phyloP scores from a whole-genome alignment of 2,113 vertebrate species.

The Casuarius casuarius region DNA sequence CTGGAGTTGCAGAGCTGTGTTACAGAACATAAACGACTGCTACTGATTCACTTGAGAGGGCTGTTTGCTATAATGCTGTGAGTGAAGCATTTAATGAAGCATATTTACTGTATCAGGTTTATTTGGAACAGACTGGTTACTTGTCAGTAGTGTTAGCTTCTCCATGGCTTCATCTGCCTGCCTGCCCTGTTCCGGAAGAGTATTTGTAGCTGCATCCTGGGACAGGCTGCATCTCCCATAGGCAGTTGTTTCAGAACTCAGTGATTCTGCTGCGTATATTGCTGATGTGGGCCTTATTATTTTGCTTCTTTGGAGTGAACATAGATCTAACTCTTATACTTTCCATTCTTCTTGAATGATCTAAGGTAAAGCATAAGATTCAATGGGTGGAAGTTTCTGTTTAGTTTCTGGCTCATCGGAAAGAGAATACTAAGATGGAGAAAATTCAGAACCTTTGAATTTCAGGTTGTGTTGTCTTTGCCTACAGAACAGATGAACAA shows the following conservation, averaged over 20 bases:
- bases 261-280: neutral
- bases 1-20: neutral
- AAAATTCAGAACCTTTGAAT: neutral
- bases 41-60: neutral
- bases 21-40: neutral
- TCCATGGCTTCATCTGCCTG: neutral
- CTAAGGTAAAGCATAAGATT: neutral
- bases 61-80: neutral
- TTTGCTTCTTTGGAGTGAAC: neutral
- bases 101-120: neutral
- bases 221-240: neutral
- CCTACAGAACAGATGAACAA: neutral
- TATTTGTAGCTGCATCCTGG: neutral
- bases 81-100: neutral
- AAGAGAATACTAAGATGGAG: neutral
- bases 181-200: neutral
- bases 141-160: neutral
- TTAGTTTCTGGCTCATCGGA: neutral
- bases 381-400: neutral
- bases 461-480: neutral
- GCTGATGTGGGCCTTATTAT: neutral
- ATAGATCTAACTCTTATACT: neutral
- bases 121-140: neutral
- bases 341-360: neutral
- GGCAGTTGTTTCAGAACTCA: neutral